Percentiles rank a stretch among this genome's conserved stretches.
Conservation (phyloP, 2,797 vertebrate species). For the Tarsius wallacei region DNA sequence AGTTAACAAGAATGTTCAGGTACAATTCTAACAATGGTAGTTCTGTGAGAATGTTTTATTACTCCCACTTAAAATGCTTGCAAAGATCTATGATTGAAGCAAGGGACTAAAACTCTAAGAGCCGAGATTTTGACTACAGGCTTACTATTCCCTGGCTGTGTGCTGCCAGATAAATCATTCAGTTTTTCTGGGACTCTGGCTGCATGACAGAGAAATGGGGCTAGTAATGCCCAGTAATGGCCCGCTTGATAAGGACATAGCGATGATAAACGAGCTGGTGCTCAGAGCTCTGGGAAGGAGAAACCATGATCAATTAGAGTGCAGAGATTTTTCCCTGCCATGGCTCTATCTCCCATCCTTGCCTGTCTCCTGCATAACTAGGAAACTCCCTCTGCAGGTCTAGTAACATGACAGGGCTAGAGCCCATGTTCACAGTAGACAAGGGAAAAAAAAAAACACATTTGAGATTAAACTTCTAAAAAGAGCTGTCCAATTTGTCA, state of each 20-base stretch:
- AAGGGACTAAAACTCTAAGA: neutral
- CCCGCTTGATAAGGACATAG: neutral
- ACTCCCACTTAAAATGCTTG: neutral
- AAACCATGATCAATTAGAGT: neutral
- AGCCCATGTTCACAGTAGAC: neutral
- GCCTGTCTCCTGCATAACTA: neutral
- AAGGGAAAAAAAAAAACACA: neutral
- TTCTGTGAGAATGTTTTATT: neutral
- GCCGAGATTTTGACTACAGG: neutral
- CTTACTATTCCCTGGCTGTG: neutral
- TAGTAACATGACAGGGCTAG: neutral
- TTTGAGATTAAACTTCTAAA: conserved; percentile 62
- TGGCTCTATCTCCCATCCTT: neutral
- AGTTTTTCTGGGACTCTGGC: conserved; percentile 36
- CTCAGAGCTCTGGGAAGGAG: neutral
- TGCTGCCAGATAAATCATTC: neutral
- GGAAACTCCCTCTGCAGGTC: neutral
- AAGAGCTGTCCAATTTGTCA: conserved; percentile 69
- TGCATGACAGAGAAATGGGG: neutral
- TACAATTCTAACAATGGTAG: neutral
- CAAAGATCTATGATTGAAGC: neutral
- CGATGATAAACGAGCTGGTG: neutral
- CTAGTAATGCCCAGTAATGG: neutral
- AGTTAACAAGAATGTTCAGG: neutral
- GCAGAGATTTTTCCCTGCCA: neutral